phyloP scores from a whole-genome alignment of 2,797 vertebrate species.

The Lepidocolaptes lacrymiger region DNA sequence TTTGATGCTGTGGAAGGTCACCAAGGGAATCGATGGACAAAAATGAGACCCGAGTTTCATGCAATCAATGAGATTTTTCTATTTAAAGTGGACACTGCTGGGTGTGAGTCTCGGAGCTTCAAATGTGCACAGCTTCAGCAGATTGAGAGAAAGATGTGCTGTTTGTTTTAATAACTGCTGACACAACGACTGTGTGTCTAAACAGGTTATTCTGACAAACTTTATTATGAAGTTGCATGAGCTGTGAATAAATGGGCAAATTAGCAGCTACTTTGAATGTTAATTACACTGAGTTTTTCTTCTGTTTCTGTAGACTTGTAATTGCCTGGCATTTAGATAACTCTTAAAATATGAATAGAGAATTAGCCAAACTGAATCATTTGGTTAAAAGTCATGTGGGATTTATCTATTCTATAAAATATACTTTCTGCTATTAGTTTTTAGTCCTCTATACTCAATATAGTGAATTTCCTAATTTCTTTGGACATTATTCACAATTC shows the following conservation, averaged over 20 bases:
- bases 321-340: slow-evolving; percentile 21
- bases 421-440: background rate
- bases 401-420: background rate
- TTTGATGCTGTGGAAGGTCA: slow-evolving; percentile 96
- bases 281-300: slow-evolving; percentile 32
- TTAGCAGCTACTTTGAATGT: slow-evolving; percentile 11
- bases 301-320: background rate
- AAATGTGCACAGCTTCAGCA: slow-evolving; percentile 81
- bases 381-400: background rate
- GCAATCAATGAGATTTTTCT: slow-evolving; percentile 90
- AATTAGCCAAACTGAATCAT: background rate
- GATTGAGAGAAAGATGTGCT: slow-evolving; percentile 64
- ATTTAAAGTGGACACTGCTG: slow-evolving; percentile 90
- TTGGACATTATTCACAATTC: background rate
- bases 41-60: slow-evolving; percentile 86
- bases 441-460: background rate
- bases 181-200: background rate
- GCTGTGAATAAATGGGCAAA: background rate
- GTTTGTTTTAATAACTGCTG: slow-evolving; percentile 67
- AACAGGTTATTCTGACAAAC: slow-evolving; percentile 27
- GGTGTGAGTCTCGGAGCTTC: slow-evolving; percentile 85
- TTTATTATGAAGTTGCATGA: slow-evolving; percentile 34
- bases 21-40: slow-evolving; percentile 88
- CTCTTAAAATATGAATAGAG: background rate
- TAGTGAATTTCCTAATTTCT: background rate